phyloP scores from a whole-genome alignment of 1,140 invertebrate species.

The Caerostris darwini region DNA sequence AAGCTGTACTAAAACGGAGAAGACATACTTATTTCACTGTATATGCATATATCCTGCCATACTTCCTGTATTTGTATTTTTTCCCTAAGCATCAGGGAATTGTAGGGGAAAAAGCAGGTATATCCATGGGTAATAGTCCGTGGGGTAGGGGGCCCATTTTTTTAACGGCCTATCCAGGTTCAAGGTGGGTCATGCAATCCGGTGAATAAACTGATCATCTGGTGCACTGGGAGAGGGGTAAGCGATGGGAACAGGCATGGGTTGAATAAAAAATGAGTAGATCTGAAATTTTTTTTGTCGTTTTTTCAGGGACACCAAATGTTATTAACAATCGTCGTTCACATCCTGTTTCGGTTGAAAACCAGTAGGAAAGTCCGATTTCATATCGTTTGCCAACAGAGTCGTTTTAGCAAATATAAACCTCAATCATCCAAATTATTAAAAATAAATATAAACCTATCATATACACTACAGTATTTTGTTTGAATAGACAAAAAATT shows the following conservation, averaged over 20 bases:
- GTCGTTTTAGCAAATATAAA: too few relatives aligned
- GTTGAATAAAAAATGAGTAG: constrained; percentile 61
- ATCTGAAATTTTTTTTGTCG: constrained; percentile 37
- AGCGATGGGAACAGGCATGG: constrained; percentile 54
- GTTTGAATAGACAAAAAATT: too few relatives aligned
- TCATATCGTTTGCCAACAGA: too few relatives aligned
- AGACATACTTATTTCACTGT: neutral
- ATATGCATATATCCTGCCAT: neutral
- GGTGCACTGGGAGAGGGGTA: constrained; percentile 40
- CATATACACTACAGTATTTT: too few relatives aligned
- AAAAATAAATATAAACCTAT: too few relatives aligned
- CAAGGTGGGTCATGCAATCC: constrained; percentile 68
- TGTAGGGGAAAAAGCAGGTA: constrained; percentile 17
- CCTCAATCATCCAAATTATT: too few relatives aligned
- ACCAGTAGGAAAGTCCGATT: neutral
- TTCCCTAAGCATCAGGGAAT: neutral
- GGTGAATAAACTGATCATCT: constrained; percentile 74
- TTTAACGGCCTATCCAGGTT: constrained; percentile 17
- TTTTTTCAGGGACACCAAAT: constrained; percentile 61
- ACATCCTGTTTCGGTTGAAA: constrained; percentile 42
- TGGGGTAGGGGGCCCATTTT: constrained; percentile 11
- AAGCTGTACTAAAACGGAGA: neutral
- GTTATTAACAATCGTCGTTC: constrained; percentile 1
- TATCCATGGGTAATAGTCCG: neutral
- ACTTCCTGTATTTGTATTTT: neutral